These are phyloP conservation scores for Chanos chanos DNA, from an alignment of 2,797 vertebrate genomes.

Conservation along the genomic window DNA sequence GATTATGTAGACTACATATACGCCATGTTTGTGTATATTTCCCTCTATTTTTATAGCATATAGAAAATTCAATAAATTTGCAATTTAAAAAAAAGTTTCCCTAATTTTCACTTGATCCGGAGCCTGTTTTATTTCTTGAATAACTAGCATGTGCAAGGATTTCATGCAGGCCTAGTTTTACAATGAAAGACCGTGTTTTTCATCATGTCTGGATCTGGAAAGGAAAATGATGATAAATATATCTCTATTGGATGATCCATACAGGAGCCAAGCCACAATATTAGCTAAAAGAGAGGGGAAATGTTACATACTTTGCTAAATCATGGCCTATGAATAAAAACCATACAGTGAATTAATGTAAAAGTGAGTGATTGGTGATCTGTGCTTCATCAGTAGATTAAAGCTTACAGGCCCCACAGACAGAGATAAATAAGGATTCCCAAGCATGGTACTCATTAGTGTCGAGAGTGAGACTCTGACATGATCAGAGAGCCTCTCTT, in stretches of 20 bases:
- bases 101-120: too few relatives aligned
- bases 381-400: slow-evolving; percentile 28
- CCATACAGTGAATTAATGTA: slow-evolving; percentile 7
- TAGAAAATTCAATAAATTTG: not conserved
- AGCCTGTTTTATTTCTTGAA: too few relatives aligned
- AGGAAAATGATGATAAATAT: slow-evolving; percentile 1
- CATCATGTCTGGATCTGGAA: not conserved
- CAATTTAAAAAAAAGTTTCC: not conserved
- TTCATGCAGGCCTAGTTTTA: too few relatives aligned
- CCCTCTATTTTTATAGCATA: slow-evolving; percentile 19
- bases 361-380: slow-evolving; percentile 22
- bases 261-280: slow-evolving; percentile 13
- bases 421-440: slow-evolving; percentile 1
- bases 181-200: too few relatives aligned
- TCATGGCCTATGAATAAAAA: not conserved
- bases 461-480: slow-evolving; percentile 13
- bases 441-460: slow-evolving; percentile 33
- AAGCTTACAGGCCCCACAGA: slow-evolving; percentile 2
- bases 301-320: slow-evolving; percentile 6
- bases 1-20: slow-evolving; percentile 29
- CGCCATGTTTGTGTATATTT: slow-evolving; percentile 9
- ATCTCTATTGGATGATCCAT: not conserved
- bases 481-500: slow-evolving; percentile 29
- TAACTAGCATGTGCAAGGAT: too few relatives aligned
- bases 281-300: not conserved